phyloP scores from a whole-genome alignment of 2,888 invertebrate species.

The Julus scanicus region DNA sequence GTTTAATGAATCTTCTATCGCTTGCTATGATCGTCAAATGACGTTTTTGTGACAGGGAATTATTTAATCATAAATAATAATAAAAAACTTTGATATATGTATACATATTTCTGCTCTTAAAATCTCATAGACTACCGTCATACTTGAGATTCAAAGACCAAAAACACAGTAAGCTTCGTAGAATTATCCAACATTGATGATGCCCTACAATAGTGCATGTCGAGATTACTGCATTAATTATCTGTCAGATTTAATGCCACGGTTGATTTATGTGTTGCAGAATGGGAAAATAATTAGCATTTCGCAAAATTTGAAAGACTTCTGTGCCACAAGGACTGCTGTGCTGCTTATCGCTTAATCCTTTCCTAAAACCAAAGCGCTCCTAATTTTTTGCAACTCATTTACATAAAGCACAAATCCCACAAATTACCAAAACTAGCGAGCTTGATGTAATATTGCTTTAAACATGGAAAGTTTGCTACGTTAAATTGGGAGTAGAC shows the following conservation, averaged over 20 bases:
- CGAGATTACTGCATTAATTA: neutral
- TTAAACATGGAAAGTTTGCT: neutral
- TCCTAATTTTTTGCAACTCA: neutral
- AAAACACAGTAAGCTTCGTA: neutral
- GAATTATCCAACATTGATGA: neutral
- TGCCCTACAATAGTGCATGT: neutral
- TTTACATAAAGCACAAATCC: neutral
- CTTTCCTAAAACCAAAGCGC: neutral
- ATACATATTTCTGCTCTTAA: neutral
- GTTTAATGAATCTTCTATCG: neutral
- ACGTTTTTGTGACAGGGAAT: neutral
- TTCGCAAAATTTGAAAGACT: neutral
- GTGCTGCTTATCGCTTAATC: neutral
- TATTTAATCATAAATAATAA: neutral
- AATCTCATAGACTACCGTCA: neutral
- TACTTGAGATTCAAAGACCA: neutral
- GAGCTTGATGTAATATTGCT: neutral
- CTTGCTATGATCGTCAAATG: neutral
- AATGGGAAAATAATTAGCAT: neutral
- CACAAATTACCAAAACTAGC: neutral
- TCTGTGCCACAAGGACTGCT: neutral
- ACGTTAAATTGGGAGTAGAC: neutral
- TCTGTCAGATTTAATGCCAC: conserved; percentile 6
- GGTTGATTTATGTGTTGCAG: conserved; percentile 19
- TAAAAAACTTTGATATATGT: neutral